Conservation (phyloP, 2,888 invertebrate species). For the Drosophila acutilabella region DNA sequence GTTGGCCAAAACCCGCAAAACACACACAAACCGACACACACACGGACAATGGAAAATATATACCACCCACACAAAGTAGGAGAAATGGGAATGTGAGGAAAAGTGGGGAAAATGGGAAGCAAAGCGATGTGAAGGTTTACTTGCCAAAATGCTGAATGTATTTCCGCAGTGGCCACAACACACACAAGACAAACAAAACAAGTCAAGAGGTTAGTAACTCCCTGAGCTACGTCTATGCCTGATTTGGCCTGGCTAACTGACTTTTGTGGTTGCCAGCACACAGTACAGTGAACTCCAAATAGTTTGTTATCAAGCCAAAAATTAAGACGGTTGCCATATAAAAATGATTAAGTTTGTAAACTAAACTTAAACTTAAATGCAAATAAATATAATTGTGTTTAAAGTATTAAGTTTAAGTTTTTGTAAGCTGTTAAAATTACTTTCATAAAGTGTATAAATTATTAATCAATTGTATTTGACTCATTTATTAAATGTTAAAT, state of each 20-base stretch:
- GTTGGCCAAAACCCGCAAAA: slow-evolving; percentile 40
- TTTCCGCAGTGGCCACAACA: slow-evolving; percentile 71
- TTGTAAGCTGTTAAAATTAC: no score
- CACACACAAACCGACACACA: slow-evolving; percentile 31
- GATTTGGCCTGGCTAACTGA: slow-evolving; percentile 62
- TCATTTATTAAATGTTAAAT: no score
- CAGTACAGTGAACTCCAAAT: slow-evolving; percentile 7
- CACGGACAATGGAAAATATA: not conserved
- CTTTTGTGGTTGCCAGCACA: slow-evolving; percentile 57
- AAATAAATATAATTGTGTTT: not conserved
- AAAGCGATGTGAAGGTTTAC: slow-evolving; percentile 10
- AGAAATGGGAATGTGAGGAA: no score
- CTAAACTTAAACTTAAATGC: not conserved
- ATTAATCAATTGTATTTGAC: not conserved
- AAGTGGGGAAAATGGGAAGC: not conserved
- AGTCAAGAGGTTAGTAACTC: slow-evolving; percentile 17
- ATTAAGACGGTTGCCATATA: no score
- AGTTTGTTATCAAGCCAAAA: not conserved
- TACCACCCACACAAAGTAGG: slow-evolving; percentile 12
- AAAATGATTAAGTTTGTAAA: not conserved
- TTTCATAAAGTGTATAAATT: not conserved
- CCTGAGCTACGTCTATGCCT: slow-evolving; percentile 46
- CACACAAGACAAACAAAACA: slow-evolving; percentile 24
- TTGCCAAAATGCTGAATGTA: slow-evolving; percentile 76
- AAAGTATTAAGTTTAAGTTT: no score